Evolutionary conservation across 2,113 vertebrate species (phyloP).

Genomic region (Tonatia bakeri): DNA sequence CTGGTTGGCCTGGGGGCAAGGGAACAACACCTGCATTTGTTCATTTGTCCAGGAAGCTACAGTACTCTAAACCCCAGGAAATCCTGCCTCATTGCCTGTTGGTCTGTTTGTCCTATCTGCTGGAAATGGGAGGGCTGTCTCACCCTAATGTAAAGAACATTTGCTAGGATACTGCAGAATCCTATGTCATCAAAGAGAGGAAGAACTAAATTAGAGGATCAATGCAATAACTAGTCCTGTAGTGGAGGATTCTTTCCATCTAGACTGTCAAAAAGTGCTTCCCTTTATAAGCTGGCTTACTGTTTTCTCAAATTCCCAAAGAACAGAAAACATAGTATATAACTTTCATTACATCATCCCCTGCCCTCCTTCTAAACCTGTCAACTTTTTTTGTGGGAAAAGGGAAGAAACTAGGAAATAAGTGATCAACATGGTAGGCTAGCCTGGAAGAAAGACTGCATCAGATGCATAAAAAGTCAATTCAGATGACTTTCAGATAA

Average conservation of each 20-base stretch:
- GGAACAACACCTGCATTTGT: background rate
- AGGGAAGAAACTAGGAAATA: background rate
- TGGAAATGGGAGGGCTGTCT: background rate
- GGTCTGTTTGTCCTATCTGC: background rate
- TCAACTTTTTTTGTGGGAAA: background rate
- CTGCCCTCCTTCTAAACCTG: background rate
- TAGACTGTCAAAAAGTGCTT: background rate
- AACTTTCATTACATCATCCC: background rate
- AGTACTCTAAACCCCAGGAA: background rate
- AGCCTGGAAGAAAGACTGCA: background rate
- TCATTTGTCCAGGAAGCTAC: slow-evolving; percentile 1
- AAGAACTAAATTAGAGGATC: background rate
- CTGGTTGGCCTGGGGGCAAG: background rate
- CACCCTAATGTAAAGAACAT: background rate
- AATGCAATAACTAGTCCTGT: no score
- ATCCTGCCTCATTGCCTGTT: background rate
- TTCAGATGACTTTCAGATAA: background rate
- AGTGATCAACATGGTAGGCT: background rate
- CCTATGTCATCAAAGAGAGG: background rate
- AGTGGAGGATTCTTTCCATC: background rate
- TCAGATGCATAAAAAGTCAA: background rate
- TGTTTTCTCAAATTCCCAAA: slow-evolving; percentile 4
- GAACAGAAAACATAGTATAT: slow-evolving; percentile 17
- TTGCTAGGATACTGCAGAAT: background rate
- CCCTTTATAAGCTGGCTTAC: background rate